These are phyloP conservation scores for Eugnorisma glareosa DNA, from an alignment of 2,888 invertebrate species.

Conservation along the genomic window DNA sequence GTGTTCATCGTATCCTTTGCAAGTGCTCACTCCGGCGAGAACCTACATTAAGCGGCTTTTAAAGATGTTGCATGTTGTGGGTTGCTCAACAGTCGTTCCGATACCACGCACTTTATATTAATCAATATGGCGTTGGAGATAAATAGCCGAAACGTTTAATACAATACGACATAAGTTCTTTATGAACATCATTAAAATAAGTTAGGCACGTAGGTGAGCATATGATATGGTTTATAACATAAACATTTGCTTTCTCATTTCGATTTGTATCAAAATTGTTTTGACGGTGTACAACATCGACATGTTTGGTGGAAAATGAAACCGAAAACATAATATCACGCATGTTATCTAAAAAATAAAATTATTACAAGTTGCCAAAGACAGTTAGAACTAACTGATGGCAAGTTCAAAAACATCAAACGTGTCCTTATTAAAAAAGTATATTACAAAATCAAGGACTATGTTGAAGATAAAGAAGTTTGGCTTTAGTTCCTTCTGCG, in stretches of 20 bases:
- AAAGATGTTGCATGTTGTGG: constrained; percentile 45
- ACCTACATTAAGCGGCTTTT: constrained; percentile 42
- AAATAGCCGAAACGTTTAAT: constrained; percentile 56
- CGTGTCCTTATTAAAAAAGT: no score
- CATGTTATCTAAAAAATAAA: no score
- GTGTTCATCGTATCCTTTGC: constrained; percentile 13
- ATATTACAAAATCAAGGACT: no score
- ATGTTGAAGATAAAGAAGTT: no score
- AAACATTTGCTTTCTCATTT: constrained; percentile 17
- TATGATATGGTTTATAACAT: neutral
- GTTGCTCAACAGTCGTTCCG: constrained; percentile 58
- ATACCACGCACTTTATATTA: constrained; percentile 62
- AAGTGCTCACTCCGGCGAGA: constrained; percentile 10
- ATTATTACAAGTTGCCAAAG: no score
- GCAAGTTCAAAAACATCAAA: no score
- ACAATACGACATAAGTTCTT: constrained; percentile 25
- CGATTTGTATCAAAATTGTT: neutral
- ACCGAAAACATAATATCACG: neutral
- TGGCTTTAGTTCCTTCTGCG: no score
- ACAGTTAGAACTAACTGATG: no score
- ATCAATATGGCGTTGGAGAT: constrained; percentile 66
- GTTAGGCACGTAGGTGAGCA: neutral
- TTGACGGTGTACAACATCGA: neutral
- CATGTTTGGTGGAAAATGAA: neutral
- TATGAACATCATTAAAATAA: constrained; percentile 34